Conservation (phyloP, 2,797 vertebrate species). For the Cossypha polioptera region DNA sequence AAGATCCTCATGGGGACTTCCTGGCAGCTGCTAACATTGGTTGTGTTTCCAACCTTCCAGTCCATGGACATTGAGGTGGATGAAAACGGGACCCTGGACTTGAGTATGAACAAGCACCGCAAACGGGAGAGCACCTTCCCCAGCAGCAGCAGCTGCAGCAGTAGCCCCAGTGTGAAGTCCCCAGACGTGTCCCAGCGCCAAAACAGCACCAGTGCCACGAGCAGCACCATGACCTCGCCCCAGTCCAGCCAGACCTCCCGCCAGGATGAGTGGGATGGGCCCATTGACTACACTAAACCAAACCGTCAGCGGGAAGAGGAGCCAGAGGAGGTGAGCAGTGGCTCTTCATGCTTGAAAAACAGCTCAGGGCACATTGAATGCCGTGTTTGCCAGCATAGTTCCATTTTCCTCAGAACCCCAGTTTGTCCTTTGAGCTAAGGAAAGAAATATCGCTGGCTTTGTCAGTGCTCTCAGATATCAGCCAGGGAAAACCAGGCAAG, state of each 20-base stretch:
- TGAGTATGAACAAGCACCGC: constrained; percentile 96
- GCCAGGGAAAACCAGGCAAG: neutral
- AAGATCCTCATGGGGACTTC: rapidly evolving
- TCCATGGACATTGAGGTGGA: constrained; percentile 94
- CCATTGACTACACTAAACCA: constrained; percentile 97
- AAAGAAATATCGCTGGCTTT: neutral
- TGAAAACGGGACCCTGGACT: constrained; percentile 95
- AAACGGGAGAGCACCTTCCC: constrained; percentile 82
- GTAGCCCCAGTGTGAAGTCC: constrained; percentile 88
- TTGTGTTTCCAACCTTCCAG: constrained; percentile 68
- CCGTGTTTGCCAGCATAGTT: neutral
- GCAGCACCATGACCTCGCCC: constrained; percentile 89
- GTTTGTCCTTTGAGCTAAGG: neutral
- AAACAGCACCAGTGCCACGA: constrained; percentile 85
- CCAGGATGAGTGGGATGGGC: constrained; percentile 96
- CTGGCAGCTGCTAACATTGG: neutral
- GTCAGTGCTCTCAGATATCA: neutral
- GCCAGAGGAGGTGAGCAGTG: constrained; percentile 85
- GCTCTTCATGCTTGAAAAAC: neutral
- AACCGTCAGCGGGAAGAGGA: constrained; percentile 94
- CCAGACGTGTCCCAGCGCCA: constrained; percentile 89
- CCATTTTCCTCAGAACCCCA: rapidly evolving
- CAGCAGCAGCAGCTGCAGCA: constrained; percentile 83
- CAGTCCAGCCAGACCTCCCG: constrained; percentile 88
- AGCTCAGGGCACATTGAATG: rapidly evolving